Evolutionary conservation across 1,140 invertebrate species (phyloP).

Genomic region (Matsumurasca onukii): DNA sequence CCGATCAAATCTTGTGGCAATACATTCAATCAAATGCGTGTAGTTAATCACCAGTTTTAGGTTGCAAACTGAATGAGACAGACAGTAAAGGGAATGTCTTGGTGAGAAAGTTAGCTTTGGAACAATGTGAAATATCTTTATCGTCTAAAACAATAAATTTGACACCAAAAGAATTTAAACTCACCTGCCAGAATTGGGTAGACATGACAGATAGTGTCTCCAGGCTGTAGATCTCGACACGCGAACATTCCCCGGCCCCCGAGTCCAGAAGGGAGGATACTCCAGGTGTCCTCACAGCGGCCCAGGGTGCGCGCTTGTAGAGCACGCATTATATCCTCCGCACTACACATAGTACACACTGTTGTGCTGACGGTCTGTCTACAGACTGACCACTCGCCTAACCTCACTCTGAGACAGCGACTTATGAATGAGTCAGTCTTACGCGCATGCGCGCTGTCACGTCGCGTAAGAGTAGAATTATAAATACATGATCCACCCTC

Average conservation of each 20-base stretch:
- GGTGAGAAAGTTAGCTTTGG: neutral
- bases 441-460: no score
- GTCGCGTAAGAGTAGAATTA: no score
- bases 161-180: neutral
- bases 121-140: neutral
- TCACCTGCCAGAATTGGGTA: slow-evolving; percentile 60
- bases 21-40: no score
- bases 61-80: neutral
- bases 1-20: no score
- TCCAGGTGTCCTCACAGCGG: slow-evolving; percentile 40
- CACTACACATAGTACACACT: no score
- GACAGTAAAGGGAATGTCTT: neutral
- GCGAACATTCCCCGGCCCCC: slow-evolving; percentile 67
- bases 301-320: neutral
- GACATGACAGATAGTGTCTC: slow-evolving; percentile 69
- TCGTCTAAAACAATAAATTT: neutral
- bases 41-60: neutral
- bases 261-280: slow-evolving; percentile 53
- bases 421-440: no score
- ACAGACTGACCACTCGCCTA: no score
- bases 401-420: no score
- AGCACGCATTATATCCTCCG: neutral
- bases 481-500: no score
- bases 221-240: slow-evolving; percentile 57
- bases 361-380: no score